Conservation (phyloP, 64 coral and sea anemone species). For the Pocillopora verrucosa region DNA sequence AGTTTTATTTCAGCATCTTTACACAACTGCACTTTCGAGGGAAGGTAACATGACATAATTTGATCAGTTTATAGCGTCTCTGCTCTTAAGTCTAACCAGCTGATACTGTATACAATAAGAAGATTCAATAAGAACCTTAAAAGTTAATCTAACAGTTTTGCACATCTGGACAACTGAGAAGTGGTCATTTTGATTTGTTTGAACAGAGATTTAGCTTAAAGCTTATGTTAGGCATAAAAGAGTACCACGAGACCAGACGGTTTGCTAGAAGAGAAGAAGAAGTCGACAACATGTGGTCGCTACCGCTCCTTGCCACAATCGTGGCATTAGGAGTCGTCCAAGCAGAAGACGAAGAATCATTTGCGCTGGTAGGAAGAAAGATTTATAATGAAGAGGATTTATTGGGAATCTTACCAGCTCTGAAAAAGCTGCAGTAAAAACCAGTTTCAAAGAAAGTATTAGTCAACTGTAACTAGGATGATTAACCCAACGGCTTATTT, state of each 20-base stretch:
- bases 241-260: neutral
- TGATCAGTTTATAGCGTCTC: no score
- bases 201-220: neutral
- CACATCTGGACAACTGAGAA: no score
- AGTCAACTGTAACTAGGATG: no score
- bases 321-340: neutral
- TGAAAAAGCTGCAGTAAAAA: no score
- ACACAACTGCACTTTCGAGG: neutral
- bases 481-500: no score
- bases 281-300: neutral
- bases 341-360: conserved; percentile 16
- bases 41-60: neutral
- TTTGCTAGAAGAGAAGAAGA: neutral
- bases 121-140: no score
- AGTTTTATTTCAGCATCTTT: neutral
- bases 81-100: no score
- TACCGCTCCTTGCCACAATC: neutral
- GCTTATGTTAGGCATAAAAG: neutral
- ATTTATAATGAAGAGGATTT: no score
- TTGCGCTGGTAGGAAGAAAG: conserved; percentile 26
- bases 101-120: no score
- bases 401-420: no score
- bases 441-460: no score
- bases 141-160: no score
- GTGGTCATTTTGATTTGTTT: neutral